Evolutionary conservation across 2,113 vertebrate species (phyloP), one percentile per base, ranked within the genome.

Genomic region (Semnornis frantzii): DNA sequence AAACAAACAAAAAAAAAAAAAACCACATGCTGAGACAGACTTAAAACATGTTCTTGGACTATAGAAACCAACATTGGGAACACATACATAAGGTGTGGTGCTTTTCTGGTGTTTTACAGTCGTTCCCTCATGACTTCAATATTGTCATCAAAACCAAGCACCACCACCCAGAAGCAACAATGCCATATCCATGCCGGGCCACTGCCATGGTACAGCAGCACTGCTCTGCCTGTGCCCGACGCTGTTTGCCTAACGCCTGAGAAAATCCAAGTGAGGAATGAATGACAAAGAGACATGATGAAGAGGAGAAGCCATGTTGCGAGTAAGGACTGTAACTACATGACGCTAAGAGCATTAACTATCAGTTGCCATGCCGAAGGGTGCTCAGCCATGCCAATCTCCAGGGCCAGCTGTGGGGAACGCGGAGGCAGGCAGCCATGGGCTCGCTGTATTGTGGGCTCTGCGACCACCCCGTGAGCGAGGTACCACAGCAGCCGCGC

Each of bases 161-260:
- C 4, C 63, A 24, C 25, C 21, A 6, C 5, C 2, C 59, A 57
- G 25, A 8, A 39, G 33, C 7, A 1, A 11, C 0, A 31, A 6
- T 3, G 1, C 30, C 31, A 2, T 1, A 5, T 3, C 33, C 9
- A 2, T 0, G 1, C 0, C 0, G 25, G 20, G 2, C 62, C 39
- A 27, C 5, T 0, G 3, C 55, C 39, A 4, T 1, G 0, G 1
- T 6, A 11, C 14, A 9, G 10, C 31, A 27, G 30, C 64, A 37
- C 0, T 0, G 15, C 55, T 24, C 1, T 0, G 18, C 2, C 3
- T n/a, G 10, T 2, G 16, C n/a, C 63, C 10, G 8, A 8, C 4
- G 7, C 59, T 8, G 4, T 7, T 34, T 11, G 54, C 2, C 48
- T 11, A 37, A 2, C 4, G 13, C 16, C 1, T 1, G 12, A 15